phyloP scores from a whole-genome alignment of 1,140 invertebrate species.

The Caenorhabditis inopinata region DNA sequence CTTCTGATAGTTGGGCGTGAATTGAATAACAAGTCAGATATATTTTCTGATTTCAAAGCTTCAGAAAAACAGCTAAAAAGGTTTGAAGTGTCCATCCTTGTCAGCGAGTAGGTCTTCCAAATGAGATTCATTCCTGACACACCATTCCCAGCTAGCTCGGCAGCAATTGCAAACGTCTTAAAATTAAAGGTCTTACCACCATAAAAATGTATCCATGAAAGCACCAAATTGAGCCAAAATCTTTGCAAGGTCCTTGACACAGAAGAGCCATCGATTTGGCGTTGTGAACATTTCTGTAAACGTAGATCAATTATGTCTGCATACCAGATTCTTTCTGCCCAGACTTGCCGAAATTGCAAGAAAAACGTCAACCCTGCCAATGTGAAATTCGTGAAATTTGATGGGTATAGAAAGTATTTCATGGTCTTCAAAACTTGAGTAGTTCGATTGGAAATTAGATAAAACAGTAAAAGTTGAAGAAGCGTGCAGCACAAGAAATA shows the following conservation, averaged over 20 bases:
- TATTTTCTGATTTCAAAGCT: too few species aligned
- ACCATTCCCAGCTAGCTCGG: too few species aligned
- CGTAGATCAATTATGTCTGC: too few species aligned
- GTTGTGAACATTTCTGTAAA: background rate
- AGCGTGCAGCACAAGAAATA: background rate
- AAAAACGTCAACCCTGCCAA: background rate
- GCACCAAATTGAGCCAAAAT: background rate
- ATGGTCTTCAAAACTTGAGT: background rate
- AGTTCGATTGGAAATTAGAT: background rate
- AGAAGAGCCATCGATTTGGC: background rate
- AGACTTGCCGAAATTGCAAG: background rate
- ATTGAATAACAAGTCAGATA: too few species aligned
- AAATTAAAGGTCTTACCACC: background rate
- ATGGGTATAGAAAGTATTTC: background rate
- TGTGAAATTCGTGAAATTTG: background rate
- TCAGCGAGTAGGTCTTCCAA: too few species aligned
- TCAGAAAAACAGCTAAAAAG: too few species aligned
- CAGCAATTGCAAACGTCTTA: background rate
- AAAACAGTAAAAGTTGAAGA: background rate
- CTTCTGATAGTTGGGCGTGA: too few species aligned
- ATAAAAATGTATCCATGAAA: constrained; percentile 14
- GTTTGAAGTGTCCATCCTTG: too few species aligned
- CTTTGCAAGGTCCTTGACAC: constrained; percentile 1
- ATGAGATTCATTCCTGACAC: too few species aligned
- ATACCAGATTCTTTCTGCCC: too few species aligned